Conservation (phyloP, 2,888 invertebrate genomes). For the Philopedon plagiatum region DNA sequence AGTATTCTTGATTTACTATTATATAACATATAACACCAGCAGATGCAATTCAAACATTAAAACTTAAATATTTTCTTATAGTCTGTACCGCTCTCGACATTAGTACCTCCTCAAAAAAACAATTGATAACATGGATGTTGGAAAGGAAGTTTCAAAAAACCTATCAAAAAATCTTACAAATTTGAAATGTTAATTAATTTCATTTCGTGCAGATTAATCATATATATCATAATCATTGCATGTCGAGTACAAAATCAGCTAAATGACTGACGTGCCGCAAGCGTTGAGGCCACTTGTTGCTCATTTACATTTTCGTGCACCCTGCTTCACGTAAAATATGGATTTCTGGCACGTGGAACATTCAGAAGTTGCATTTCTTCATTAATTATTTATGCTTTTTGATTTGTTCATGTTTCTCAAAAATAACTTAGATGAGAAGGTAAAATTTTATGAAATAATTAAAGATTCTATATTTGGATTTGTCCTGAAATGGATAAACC, state of each 20-base stretch:
- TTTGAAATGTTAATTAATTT: not conserved
- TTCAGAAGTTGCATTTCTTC: not conserved
- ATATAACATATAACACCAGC: too few species aligned
- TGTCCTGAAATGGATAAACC: too few species aligned
- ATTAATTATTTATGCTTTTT: not conserved
- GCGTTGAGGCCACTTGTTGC: slow-evolving; percentile 63
- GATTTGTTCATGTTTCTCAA: not conserved
- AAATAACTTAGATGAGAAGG: too few species aligned
- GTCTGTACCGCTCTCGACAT: too few species aligned
- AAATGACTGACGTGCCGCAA: not conserved
- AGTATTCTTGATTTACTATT: too few species aligned
- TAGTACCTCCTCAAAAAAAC: too few species aligned
- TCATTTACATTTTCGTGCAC: slow-evolving; percentile 64
- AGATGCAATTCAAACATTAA: too few species aligned
- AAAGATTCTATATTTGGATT: too few species aligned
- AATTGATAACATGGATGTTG: too few species aligned
- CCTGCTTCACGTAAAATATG: slow-evolving; percentile 65
- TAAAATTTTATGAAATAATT: too few species aligned
- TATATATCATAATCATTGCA: too few species aligned
- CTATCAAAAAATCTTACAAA: not conserved
- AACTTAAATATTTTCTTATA: too few species aligned
- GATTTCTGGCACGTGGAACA: slow-evolving; percentile 64
- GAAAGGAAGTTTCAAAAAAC: not conserved
- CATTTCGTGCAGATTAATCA: slow-evolving; percentile 12
- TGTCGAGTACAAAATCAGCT: not conserved